These are phyloP conservation scores for Phalacrocorax pelagicus DNA, from an alignment of 2,113 vertebrate species.

Conservation along the genomic window DNA sequence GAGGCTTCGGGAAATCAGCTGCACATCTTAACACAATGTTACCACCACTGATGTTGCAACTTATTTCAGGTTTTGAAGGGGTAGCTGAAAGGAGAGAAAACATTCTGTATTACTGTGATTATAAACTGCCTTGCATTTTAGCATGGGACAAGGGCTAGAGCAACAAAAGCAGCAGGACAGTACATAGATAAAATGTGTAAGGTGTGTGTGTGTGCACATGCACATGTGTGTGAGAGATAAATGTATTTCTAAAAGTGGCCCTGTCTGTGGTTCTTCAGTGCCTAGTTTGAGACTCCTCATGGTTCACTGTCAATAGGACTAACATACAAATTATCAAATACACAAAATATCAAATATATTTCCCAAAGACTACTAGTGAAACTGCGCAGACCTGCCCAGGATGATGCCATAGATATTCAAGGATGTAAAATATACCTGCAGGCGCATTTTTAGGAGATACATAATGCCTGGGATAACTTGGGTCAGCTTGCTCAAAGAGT, in stretches of 20 bases:
- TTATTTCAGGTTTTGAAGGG: background rate
- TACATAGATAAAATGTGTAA: background rate
- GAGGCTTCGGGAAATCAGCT: background rate
- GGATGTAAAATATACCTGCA: background rate
- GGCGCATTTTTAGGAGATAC: background rate
- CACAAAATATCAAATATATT: background rate
- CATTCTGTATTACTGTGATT: background rate
- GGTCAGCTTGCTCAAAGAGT: background rate
- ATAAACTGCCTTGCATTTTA: background rate
- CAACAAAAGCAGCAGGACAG: background rate
- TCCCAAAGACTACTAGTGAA: background rate
- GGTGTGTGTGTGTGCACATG: too few relatives aligned
- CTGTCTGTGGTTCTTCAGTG: background rate
- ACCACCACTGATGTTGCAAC: background rate
- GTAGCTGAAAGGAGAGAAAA: conserved; percentile 23
- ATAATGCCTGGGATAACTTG: background rate
- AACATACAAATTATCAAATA: background rate
- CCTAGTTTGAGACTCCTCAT: background rate
- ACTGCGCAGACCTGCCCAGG: background rate
- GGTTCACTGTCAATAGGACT: background rate
- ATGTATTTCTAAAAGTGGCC: background rate
- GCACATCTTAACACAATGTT: background rate
- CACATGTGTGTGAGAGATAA: accelerated
- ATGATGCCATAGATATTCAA: background rate
- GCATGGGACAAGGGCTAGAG: background rate